Base-by-base conservation (phyloP, 2,797 vertebrate species). In the Acipenser transmontanus region DNA sequence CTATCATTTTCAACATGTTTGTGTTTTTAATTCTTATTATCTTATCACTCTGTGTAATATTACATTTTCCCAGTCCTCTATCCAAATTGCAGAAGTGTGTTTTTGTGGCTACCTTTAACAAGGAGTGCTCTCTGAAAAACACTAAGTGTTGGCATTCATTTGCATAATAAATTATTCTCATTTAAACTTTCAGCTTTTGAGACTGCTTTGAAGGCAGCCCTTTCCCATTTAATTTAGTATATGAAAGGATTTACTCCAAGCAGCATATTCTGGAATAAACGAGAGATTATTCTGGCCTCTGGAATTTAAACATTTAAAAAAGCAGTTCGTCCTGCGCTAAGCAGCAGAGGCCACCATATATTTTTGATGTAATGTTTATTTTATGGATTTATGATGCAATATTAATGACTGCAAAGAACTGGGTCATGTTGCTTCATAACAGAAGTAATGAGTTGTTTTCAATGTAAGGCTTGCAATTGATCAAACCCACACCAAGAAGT, bases 301-400 rank as follows among this genome's bases (percentile, higher is more conserved):
- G 13, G 54, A 57, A 57, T 57, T n/a, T 10, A 61, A 57, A 7
- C 54, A 57, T 70, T 65, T 51, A 34, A 34, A 34, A 34, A 34
- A 34, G 20, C 20, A 34, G 20, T 51, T 63, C 51, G 50, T 51
- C 67, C 59, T 48, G 17, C n/a, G 48, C 54, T 54, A 47, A 51
- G 62, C 47, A 5, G 12, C 4, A 63, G 65, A 70, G 66, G 50
- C 50, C 63, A 57, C 50, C 68, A 17, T 49, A 68, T 61, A 69
- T 57, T 50, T 10, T 66, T 74, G 56, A 72, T 80, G 76, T 76
- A 73, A 82, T 82, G 78, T 82, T 84, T 82, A 82, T 84, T 85
- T 85, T 73, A 83, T 83, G 80, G 77, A 71, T 71, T 63, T 69
- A 68, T 61, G 69, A 80, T 76, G 76, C 76, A 77, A 74, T 70